Percentiles rank a stretch among this genome's conserved stretches.
Evolutionary conservation across 2,797 vertebrate species (phyloP).

Genomic region (Myripristis jacobus): DNA sequence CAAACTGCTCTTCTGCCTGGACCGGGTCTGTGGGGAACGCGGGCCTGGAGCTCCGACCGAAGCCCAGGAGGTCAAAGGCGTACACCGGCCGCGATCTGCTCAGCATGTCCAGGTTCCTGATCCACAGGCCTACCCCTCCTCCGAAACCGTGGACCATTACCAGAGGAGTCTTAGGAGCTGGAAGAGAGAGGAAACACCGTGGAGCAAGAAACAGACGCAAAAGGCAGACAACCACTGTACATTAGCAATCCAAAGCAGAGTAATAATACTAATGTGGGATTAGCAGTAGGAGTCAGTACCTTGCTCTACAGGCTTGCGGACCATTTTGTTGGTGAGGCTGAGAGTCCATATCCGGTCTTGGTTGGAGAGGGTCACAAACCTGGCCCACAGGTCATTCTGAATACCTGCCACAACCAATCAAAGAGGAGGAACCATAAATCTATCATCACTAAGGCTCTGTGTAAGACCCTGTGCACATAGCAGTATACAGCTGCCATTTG

Average conservation of each 20-base stretch:
- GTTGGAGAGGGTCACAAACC: slow-evolving; percentile 89
- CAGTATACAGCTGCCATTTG: no score
- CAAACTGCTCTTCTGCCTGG: slow-evolving; percentile 86
- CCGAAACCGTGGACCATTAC: slow-evolving; percentile 95
- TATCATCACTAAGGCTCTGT: background rate
- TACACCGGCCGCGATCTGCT: slow-evolving; percentile 82
- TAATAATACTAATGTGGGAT: background rate
- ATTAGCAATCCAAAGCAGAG: background rate
- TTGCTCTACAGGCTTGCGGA: slow-evolving; percentile 59
- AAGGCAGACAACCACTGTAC: no score
- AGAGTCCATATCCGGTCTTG: slow-evolving; percentile 92
- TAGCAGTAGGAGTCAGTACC: slow-evolving; percentile 47
- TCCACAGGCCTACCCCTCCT: slow-evolving; percentile 92
- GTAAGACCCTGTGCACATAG: background rate
- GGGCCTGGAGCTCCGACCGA: slow-evolving; percentile 91
- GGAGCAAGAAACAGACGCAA: background rate
- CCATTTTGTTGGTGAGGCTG: slow-evolving; percentile 80
- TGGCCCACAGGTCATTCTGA: slow-evolving; percentile 88
- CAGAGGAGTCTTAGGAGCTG: slow-evolving; percentile 83
- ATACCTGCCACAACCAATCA: slow-evolving; percentile 81
- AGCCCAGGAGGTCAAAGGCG: slow-evolving; percentile 92
- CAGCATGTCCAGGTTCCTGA: slow-evolving; percentile 89
- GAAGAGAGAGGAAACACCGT: background rate
- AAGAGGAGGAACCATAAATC: background rate
- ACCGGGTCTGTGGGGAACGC: slow-evolving; percentile 84